Conservation (phyloP, 1,140 invertebrate species). For the Pygmarrhopalites habei region DNA sequence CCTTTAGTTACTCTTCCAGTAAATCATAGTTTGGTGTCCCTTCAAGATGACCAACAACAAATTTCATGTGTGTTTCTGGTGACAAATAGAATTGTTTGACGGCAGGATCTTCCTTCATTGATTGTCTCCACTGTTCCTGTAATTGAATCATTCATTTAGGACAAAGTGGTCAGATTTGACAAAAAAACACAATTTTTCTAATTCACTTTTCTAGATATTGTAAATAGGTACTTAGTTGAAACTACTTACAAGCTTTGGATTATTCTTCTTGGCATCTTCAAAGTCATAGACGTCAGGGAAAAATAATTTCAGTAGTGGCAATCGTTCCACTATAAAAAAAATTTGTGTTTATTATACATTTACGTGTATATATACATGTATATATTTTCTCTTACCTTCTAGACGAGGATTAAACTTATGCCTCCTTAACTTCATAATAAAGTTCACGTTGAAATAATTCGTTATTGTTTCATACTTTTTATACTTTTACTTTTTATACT, state of each 20-base stretch:
- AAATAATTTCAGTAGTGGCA: constrained; percentile 38
- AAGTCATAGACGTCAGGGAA: constrained; percentile 29
- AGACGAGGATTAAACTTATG: too few relatives aligned
- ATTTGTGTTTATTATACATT: too few relatives aligned
- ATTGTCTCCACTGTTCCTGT: constrained; percentile 59
- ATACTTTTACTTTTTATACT: too few relatives aligned
- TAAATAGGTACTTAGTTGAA: too few relatives aligned
- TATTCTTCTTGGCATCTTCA: constrained; percentile 26
- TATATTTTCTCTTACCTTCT: too few relatives aligned
- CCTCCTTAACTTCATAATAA: too few relatives aligned
- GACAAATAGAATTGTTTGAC: constrained; percentile 60
- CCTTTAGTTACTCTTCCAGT: constrained; percentile 5
- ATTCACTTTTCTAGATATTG: neutral
- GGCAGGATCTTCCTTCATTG: constrained; percentile 61
- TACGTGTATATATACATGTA: too few relatives aligned
- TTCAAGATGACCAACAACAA: constrained; percentile 56
- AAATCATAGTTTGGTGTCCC: constrained; percentile 64
- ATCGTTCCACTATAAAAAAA: constrained; percentile 70
- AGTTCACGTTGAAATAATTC: too few relatives aligned
- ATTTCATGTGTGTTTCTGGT: constrained; percentile 62
- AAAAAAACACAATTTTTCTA: neutral
- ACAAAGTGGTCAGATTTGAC: neutral
- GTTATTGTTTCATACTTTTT: too few relatives aligned
- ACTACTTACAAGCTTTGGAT: constrained; percentile 46
- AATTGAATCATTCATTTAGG: constrained; percentile 39